Evolutionary conservation across 1,140 invertebrate genomes (phyloP), one percentile per base, ranked within the genome.

Genomic region (Caenorhabditis tropicalis): DNA sequence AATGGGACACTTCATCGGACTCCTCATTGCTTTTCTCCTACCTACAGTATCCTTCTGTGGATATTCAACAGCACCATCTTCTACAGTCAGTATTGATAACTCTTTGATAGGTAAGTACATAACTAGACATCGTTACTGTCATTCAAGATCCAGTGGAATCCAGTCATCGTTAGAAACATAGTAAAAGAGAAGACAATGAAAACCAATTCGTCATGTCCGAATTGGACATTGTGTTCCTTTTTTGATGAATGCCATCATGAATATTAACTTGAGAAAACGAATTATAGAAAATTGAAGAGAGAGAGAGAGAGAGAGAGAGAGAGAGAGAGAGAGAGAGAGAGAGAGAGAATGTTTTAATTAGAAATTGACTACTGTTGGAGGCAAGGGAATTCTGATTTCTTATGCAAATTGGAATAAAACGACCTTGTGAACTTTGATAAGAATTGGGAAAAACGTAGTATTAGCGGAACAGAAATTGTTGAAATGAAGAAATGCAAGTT

Each of bases 181-280:
- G 7, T n/a, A 58, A 58, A 33, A 36, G 58, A 65, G 12, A 46
- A 74, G 29, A 74, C 65, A 74, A 24, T 43, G 29, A 46, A 46
- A 74, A 74, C 65, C 65, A 74, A 74, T 74, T 74, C 36, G 65
- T 74, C 65, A 74, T 43, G 65, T 74, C 65, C 65, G 65, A 74
- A 74, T 74, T 56, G 58, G 58, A 65, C 58, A 65, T 65, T 65
- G 29, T 65, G 5, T 33, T 65, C 16, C 19, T 65, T 65, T 65
- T 36, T 65, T 65, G 31, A 56, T 27, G 31, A 65, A 65, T 33
- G 58, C 19, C 10, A 7, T 19, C 24, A 27, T 56, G 24, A 10
- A n/a, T n/a, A n/a, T n/a, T n/a, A n/a, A n/a, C n/a, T n/a, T n/a
- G n/a, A n/a, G n/a, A n/a, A n/a, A n/a, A n/a, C n/a, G n/a, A n/a